These are phyloP conservation scores for Spilarctia lutea DNA, from an alignment of 2,888 invertebrate species.

Conservation along the genomic window DNA sequence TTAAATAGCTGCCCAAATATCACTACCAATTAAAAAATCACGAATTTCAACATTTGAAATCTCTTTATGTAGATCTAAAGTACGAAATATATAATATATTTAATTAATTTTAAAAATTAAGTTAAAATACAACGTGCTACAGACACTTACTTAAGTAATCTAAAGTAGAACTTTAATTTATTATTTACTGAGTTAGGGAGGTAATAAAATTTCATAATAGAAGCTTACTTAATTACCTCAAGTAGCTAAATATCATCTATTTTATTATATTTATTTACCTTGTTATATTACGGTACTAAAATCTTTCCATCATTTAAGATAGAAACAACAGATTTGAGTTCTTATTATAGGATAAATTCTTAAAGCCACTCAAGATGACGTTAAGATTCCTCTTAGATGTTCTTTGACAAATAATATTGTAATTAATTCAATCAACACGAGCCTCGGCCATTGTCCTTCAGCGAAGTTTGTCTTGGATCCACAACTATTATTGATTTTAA, in stretches of 20 bases:
- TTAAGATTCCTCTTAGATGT: conserved; percentile 9
- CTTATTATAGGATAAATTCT: neutral
- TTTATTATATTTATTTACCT: neutral
- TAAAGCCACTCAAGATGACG: conserved; percentile 11
- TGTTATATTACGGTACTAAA: neutral
- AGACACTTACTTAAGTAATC: neutral
- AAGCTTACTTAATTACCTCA: neutral
- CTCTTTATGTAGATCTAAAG: neutral
- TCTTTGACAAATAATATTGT: conserved; percentile 16
- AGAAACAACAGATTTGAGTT: neutral
- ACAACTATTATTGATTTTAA: conserved; percentile 15
- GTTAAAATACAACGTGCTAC: neutral
- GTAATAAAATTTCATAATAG: neutral
- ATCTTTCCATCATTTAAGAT: neutral
- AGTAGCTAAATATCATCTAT: neutral
- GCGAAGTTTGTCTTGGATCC: conserved; percentile 12
- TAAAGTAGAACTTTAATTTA: neutral
- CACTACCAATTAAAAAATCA: too few relatives aligned
- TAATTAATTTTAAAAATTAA: neutral
- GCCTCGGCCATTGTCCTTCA: conserved; percentile 4
- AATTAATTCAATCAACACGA: conserved; percentile 24
- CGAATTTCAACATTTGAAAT: neutral
- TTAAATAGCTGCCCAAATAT: too few relatives aligned
- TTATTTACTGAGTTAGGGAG: neutral
- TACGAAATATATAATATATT: neutral